Evolutionary conservation across 1,140 invertebrate species (phyloP), one percentile per base, ranked within the genome.

Genomic region (Brachionus paranguensis): DNA sequence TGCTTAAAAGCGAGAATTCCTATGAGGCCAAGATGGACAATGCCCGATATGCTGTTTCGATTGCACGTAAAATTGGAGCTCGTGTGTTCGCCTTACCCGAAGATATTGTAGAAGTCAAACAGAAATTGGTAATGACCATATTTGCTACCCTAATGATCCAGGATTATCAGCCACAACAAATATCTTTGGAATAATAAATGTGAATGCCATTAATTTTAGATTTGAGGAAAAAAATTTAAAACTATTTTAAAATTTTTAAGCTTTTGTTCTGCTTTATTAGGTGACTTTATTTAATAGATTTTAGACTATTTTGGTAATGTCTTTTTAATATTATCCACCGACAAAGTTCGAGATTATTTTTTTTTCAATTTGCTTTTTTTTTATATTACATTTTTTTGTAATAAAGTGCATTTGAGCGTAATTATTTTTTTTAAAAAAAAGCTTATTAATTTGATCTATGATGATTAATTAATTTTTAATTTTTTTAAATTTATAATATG

Each of bases 121-220:
- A 93, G 37, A 99, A 99, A 91, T 97, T 99, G 96, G 94, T 99
- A 27, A 96, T 99, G 96, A 99, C 97, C 6, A 94, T 99, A 65
- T 99, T 99, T 91, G 96, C 97, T 29, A 99, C 96, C 89, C 92
- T 99, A 84, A 99, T 99, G 97, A 81, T 81, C 27, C 53, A 81
- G 64, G 78, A 81, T 33, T 81, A 81, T 64, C 78, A 81, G 37
- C 78, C 78, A 20, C 78, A 37, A 20, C 78, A 81, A 68, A 17
- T 81, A 12, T 64, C 78, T 10, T 27, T 81, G 24, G 78, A 68
- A 45, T 33, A 81, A 81, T 55, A 79, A 47, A 47, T 47, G 45
- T 60, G 53, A 60, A 60, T 60, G 53, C 53, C 53, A 20, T 60
- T 60, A 60, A 20, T 60, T 55, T 60, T 60, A 60, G 53, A 60